These are phyloP conservation scores for Trematocara variabile DNA, from an alignment of 2,113 vertebrate species.

Conservation along the genomic window DNA sequence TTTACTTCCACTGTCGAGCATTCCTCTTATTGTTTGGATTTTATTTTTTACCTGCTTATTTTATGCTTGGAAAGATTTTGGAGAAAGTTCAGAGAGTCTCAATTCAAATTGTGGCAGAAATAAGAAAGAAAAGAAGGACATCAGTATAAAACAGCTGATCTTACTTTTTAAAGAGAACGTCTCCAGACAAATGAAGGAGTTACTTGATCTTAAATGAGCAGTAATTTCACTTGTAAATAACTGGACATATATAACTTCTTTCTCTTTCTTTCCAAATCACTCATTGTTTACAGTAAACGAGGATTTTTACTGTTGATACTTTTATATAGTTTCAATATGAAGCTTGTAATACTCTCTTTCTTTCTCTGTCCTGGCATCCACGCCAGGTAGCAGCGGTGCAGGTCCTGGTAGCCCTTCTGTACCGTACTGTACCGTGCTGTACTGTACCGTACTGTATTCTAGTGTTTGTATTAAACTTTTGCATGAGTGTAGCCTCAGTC, in stretches of 20 bases:
- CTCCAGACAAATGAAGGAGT: constrained; percentile 48
- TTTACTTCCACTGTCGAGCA: constrained; percentile 78
- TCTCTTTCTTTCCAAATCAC: constrained; percentile 37
- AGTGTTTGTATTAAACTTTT: constrained; percentile 63
- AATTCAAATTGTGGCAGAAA: not conserved
- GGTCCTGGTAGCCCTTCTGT: constrained; percentile 67
- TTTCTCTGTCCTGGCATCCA: constrained; percentile 71
- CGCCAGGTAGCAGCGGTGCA: constrained; percentile 80
- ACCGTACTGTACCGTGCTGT: constrained; percentile 60
- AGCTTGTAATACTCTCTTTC: constrained; percentile 72
- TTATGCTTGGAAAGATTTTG: not conserved
- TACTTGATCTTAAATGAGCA: constrained; percentile 36
- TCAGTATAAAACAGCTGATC: not conserved
- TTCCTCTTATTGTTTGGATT: constrained; percentile 71
- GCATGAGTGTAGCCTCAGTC: constrained; percentile 70
- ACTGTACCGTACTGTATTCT: constrained; percentile 57
- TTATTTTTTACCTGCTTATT: not conserved
- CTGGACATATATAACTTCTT: constrained; percentile 65
- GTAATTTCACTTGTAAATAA: constrained; percentile 71
- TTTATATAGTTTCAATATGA: constrained; percentile 86
- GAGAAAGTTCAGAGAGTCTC: not conserved
- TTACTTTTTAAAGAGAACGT: constrained; percentile 42
- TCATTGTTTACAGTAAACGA: constrained; percentile 96
- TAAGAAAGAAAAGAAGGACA: not conserved
- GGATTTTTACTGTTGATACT: constrained; percentile 92